Conservation (phyloP, 1,140 invertebrate species). For the Drosophila sp. region DNA sequence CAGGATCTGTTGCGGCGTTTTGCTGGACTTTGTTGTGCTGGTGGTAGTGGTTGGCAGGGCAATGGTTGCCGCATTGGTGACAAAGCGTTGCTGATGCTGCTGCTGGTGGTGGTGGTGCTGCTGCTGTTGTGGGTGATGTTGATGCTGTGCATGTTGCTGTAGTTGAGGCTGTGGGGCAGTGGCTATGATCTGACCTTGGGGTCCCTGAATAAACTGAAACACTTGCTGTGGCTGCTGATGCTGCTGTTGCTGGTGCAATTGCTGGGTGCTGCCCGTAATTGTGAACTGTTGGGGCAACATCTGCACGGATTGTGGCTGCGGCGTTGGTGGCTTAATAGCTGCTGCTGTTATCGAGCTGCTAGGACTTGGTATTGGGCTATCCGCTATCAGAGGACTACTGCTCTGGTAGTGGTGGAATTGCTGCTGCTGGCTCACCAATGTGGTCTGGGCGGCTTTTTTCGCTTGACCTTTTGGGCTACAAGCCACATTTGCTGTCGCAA, state of each 20-base stretch:
- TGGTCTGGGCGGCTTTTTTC: constrained; percentile 71
- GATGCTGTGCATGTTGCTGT: constrained; percentile 44
- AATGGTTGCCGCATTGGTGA: constrained; percentile 57
- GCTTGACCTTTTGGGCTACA: constrained; percentile 79
- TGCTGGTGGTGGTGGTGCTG: constrained; percentile 58
- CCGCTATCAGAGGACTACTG: constrained; percentile 81
- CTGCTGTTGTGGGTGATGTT: constrained; percentile 51
- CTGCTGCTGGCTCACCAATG: constrained; percentile 57
- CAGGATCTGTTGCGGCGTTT: constrained; percentile 78
- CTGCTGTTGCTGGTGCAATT: constrained; percentile 62
- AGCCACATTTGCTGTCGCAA: constrained; percentile 81
- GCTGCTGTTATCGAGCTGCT: constrained; percentile 71
- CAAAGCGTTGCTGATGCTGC: constrained; percentile 55
- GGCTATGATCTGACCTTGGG: constrained; percentile 78
- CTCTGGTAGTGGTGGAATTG: constrained; percentile 76
- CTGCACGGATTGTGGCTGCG: constrained; percentile 70
- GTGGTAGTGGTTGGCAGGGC: constrained; percentile 38
- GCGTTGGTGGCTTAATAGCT: constrained; percentile 78
- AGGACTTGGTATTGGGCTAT: constrained; percentile 79
- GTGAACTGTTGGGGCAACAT: constrained; percentile 81
- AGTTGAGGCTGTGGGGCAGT: constrained; percentile 56
- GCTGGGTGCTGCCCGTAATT: constrained; percentile 55
- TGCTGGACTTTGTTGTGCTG: constrained; percentile 64
- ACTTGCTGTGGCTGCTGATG: constrained; percentile 67
- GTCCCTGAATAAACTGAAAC: constrained; percentile 80